Evolutionary conservation across 2,113 vertebrate species (phyloP), one percentile per base, ranked within the genome.

Genomic region (Leptodactylus fuscus): DNA sequence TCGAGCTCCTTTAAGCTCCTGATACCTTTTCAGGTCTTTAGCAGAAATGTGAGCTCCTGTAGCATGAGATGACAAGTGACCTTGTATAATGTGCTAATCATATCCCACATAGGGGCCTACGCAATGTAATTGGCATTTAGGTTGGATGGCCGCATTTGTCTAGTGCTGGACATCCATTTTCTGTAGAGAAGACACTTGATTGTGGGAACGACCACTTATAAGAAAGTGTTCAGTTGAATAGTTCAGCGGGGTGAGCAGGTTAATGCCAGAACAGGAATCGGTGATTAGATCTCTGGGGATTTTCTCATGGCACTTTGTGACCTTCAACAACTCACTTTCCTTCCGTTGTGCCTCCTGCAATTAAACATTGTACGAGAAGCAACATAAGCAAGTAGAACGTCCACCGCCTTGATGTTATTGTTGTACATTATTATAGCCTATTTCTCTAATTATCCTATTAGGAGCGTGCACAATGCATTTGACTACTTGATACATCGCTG

Each of bases 271-370:
- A 60, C 51, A 80, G 76, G 48, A 85, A 85, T 71, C 38, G 76
- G 65, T 85, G 83, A 85, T 80, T 85, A 80, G 83, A 85, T 85
- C 83, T 80, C 48, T 78, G 38, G 76, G 46, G 76, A 85, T 79
- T 85, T 85, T 85, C 83, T 85, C 83, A 85, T 85, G 83, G 65
- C 76, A 80, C 83, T 62, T 38, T n/a, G 76, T 85, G 83, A 85
- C 83, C 65, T 85, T 58, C 49, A 55, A 80, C 74, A 85, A 79
- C 60, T 85, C 69, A 71, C 76, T 85, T 80, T 85, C 62, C 83
- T 85, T 85, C 81, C 46, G 46, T 77, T 80, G 76, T 85, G 83
- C 60, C 83, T 80, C 83, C 83, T 80, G 75, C 76, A 85, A 80
- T 85, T 85, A 85, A 85, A 78, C 76, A 71, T 80, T 85, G 65